A percentile compares a stretch with the other conserved stretches of the same genome.
These are phyloP conservation scores for Bagarius yarrelli DNA, from an alignment of 2,113 vertebrate genomes.

Conservation along the genomic window DNA sequence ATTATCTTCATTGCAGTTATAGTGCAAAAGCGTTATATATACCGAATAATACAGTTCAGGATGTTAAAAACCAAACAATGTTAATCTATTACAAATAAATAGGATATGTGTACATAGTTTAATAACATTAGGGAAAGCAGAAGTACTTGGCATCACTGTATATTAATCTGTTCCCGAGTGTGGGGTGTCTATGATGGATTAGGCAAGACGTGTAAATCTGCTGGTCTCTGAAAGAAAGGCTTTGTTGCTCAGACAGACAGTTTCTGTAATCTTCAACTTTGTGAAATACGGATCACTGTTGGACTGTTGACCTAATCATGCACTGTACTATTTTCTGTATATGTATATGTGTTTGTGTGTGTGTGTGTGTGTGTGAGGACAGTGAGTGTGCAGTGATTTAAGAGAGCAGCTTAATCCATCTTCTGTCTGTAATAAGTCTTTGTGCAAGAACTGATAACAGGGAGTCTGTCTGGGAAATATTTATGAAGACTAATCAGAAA, in stretches of 20 bases:
- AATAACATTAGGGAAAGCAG: not conserved
- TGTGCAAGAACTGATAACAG: conserved; percentile 23
- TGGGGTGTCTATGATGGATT: not conserved
- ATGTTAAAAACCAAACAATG: not conserved
- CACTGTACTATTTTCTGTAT: conserved; percentile 25
- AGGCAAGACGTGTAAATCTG: not conserved
- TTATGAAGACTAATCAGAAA: conserved; percentile 39
- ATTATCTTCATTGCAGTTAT: not conserved
- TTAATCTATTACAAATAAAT: not conserved
- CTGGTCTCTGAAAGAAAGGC: not conserved
- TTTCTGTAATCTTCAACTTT: conserved; percentile 28
- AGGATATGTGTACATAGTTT: too few species aligned
- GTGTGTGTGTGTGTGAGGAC: conserved; percentile 7
- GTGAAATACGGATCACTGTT: conserved; percentile 26
- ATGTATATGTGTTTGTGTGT: conserved; percentile 20
- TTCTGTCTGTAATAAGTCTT: conserved; percentile 31
- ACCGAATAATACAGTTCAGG: not conserved
- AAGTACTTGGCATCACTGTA: not conserved
- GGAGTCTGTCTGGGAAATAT: conserved; percentile 30
- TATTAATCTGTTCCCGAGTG: not conserved
- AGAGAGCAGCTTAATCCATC: conserved; percentile 31
- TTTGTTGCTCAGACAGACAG: conserved; percentile 8
- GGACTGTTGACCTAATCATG: conserved; percentile 4
- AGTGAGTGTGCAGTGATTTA: conserved; percentile 51
- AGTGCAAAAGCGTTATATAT: not conserved